Percentiles rank a stretch among this genome's conserved stretches.
Conservation (phyloP, 2,113 vertebrate species). For the Zosterops japonicus region DNA sequence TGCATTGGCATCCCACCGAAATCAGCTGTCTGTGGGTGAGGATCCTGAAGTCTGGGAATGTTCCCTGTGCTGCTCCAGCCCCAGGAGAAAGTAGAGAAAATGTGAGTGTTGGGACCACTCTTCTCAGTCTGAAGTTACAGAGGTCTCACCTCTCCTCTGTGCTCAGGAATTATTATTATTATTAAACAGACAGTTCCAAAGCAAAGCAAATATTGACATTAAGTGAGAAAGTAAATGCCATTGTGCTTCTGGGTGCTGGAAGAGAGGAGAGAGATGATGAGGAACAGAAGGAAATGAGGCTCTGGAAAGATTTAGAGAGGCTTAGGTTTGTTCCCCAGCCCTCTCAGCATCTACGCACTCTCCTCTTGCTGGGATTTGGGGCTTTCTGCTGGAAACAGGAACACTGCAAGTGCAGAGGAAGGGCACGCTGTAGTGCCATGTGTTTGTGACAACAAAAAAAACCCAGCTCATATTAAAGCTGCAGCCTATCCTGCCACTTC, state of each 20-base stretch:
- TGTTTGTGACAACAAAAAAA: not conserved
- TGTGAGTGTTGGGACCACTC: not conserved
- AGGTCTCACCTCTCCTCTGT: not conserved
- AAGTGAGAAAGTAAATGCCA: constrained; percentile 33
- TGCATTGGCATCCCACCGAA: fast-evolving
- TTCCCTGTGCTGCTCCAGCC: not conserved
- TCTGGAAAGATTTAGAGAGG: not conserved
- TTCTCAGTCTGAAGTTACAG: not conserved
- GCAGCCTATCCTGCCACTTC: not conserved
- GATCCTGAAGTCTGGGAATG: not conserved
- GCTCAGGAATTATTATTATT: not conserved
- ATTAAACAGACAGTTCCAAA: constrained; percentile 13
- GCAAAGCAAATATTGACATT: constrained; percentile 36
- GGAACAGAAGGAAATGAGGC: not conserved
- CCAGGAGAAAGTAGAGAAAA: not conserved
- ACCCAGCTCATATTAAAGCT: not conserved
- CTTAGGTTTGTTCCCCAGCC: not conserved
- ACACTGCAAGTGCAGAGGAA: not conserved
- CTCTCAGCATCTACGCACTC: not conserved
- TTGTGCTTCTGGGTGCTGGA: not conserved
- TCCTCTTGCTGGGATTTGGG: not conserved
- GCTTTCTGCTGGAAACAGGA: not conserved
- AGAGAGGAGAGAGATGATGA: not conserved
- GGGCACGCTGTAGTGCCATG: fast-evolving
- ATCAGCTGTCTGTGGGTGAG: not conserved